These are phyloP conservation scores for Telmatochromis sp. DNA, from an alignment of 2,113 vertebrate genomes.

Conservation along the genomic window DNA sequence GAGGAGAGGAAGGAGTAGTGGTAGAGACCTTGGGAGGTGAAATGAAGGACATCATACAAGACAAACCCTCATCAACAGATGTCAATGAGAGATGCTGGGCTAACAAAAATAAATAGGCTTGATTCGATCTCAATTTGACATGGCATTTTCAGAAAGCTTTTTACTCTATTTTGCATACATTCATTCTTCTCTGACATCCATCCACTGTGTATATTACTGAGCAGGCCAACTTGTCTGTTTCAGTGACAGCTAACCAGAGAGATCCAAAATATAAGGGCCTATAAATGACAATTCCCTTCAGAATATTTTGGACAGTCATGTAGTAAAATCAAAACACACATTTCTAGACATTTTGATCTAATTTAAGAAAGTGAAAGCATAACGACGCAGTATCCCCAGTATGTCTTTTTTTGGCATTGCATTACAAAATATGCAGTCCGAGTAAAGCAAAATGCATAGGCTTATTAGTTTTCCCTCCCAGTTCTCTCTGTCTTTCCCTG, in stretches of 20 bases:
- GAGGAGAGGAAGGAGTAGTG: conserved; percentile 12
- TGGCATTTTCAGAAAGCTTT: conserved; percentile 2
- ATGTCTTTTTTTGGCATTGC: neutral
- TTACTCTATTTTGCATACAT: neutral
- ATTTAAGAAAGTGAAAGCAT: neutral
- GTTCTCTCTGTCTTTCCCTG: neutral
- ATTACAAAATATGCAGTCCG: neutral
- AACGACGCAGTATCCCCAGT: neutral
- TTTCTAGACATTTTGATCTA: neutral
- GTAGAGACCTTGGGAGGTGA: conserved; percentile 58
- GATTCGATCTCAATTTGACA: conserved; percentile 37
- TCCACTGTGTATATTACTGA: neutral
- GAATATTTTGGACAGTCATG: neutral
- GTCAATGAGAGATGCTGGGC: conserved; percentile 38
- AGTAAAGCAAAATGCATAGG: neutral
- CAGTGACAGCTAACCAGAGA: neutral
- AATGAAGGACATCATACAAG: conserved; percentile 65
- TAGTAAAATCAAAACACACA: neutral
- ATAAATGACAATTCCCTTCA: neutral
- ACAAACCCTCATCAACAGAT: conserved; percentile 64
- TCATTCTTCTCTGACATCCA: neutral
- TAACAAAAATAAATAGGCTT: conserved; percentile 49
- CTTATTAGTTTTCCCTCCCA: neutral
- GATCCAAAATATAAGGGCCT: neutral
- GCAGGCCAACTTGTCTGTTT: neutral